Evolutionary conservation across 2,113 vertebrate species (phyloP).

Genomic region (Saimiri boliviensis): DNA sequence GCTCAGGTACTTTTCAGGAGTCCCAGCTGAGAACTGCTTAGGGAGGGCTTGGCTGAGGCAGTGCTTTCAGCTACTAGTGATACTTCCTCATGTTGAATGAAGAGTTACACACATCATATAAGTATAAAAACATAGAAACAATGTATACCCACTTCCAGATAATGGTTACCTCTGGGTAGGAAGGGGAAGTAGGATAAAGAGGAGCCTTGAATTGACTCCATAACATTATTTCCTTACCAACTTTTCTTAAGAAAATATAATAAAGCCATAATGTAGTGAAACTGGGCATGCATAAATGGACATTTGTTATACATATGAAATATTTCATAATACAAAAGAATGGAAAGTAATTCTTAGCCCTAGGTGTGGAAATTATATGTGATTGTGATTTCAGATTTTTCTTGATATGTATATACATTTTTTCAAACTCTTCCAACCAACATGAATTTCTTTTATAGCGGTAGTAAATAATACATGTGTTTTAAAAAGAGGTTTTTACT

Average conservation of each 20-base stretch:
- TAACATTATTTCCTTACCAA: neutral
- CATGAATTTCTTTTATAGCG: neutral
- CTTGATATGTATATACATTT: neutral
- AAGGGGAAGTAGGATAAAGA: neutral
- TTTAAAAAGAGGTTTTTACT: conserved; percentile 23
- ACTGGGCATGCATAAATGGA: neutral
- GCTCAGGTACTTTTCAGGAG: neutral
- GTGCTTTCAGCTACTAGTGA: neutral
- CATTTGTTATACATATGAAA: neutral
- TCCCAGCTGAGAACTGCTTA: neutral
- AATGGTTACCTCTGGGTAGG: neutral
- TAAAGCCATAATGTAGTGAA: conserved; percentile 6
- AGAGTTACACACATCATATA: neutral
- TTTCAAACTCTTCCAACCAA: conserved; percentile 7
- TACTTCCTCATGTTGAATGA: neutral
- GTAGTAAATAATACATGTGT: neutral
- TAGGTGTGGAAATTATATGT: neutral
- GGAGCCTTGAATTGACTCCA: neutral
- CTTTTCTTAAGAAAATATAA: neutral
- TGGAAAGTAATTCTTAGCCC: neutral
- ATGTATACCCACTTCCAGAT: neutral
- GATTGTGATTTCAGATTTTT: neutral
- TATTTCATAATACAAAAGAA: neutral
- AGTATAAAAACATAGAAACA: neutral
- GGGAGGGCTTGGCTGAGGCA: neutral